phyloP scores from a whole-genome alignment of 2,888 invertebrate genomes.

The Nomada fabriciana region DNA sequence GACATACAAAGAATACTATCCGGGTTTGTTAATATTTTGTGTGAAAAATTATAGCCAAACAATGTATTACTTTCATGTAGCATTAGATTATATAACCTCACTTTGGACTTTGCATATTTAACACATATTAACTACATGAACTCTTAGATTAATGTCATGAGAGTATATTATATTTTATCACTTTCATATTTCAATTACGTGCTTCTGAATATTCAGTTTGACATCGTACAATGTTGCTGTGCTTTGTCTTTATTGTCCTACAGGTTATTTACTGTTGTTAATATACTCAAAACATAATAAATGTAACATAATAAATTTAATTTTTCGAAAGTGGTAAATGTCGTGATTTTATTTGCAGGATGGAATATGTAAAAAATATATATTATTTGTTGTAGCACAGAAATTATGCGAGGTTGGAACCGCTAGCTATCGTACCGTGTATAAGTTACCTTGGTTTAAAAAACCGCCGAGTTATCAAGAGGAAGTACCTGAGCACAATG shows the following conservation, averaged over 20 bases:
- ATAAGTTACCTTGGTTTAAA: conserved; percentile 73
- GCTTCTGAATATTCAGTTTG: too few species aligned
- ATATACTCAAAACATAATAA: too few species aligned
- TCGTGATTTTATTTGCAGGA: background rate
- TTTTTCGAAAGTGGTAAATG: background rate
- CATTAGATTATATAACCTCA: conserved; percentile 41
- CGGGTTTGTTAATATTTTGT: conserved; percentile 63
- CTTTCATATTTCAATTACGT: too few species aligned
- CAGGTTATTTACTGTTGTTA: too few species aligned
- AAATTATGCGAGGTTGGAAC: conserved; percentile 45
- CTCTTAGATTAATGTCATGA: background rate
- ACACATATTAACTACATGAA: background rate
- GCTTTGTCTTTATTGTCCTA: too few species aligned
- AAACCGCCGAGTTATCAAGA: conserved; percentile 63
- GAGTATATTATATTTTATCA: too few species aligned
- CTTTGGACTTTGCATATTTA: background rate
- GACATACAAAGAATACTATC: conserved; percentile 60
- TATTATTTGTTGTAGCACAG: conserved; percentile 53
- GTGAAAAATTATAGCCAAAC: background rate
- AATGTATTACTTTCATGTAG: background rate
- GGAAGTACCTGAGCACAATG: conserved; percentile 69
- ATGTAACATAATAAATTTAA: too few species aligned
- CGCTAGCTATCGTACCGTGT: conserved; percentile 54
- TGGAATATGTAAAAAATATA: background rate
- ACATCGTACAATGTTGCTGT: background rate